Conservation (phyloP, 1,140 invertebrate species). For the Capitella teleta region DNA sequence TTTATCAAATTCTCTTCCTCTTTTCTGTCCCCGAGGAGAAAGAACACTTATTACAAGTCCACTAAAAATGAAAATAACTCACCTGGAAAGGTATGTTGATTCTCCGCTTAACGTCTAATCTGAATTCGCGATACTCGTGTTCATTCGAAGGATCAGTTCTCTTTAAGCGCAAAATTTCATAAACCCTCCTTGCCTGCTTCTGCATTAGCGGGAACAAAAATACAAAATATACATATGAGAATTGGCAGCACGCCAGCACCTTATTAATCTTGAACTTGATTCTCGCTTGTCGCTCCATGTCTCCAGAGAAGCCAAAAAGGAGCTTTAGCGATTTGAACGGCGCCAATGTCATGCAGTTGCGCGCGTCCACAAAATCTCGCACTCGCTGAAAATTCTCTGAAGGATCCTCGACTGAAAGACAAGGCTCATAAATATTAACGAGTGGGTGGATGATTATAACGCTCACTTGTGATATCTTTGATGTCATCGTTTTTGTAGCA, state of each 20-base stretch:
- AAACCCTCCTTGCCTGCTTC: constrained; percentile 70
- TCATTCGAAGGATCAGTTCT: constrained; percentile 59
- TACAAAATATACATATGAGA: background rate
- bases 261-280: constrained; percentile 64
- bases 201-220: constrained; percentile 38
- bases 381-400: constrained; percentile 76
- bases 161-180: constrained; percentile 74
- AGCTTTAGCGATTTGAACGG: constrained; percentile 55
- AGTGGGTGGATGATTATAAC: background rate
- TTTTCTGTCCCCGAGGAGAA: too few species aligned
- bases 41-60: too few species aligned
- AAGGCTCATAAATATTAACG: too few species aligned
- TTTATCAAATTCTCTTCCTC: too few species aligned
- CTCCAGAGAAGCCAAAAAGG: constrained; percentile 57
- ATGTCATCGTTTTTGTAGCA: constrained; percentile 59
- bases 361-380: constrained; percentile 76
- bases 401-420: constrained; percentile 71
- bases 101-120: constrained; percentile 72
- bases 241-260: constrained; percentile 29
- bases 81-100: constrained; percentile 63
- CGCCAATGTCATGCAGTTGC: constrained; percentile 57
- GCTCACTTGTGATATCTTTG: constrained; percentile 70
- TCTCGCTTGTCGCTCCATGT: constrained; percentile 66
- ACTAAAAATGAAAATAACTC: constrained; percentile 15
- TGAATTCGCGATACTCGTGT: constrained; percentile 60